Base-by-base conservation (phyloP, 2,888 invertebrate species). In the Aromia moschata region DNA sequence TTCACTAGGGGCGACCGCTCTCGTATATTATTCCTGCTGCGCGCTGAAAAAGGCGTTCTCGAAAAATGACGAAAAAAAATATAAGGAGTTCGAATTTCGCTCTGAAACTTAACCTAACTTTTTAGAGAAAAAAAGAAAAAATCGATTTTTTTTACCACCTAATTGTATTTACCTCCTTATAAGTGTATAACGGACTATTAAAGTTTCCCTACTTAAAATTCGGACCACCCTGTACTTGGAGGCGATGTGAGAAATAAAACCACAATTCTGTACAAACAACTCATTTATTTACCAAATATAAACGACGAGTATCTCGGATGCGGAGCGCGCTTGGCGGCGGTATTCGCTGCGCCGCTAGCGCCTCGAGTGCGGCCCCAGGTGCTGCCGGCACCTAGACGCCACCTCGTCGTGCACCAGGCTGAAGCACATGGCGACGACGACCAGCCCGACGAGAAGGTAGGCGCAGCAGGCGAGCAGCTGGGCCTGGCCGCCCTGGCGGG, bases 371-470 rank as follows among this genome's bases (percentile, higher is more conserved):
- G 91, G 81, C 60, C 91, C 90, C 72, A 91, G 82, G 76, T 84
- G 86, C 67, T 89, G 87, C 70, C 87, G 86, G 81, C 90, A 91
- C 75, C 88, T 87, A 70, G 87, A 84, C 60, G 90, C 86, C 1
- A 93, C 86, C 76, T 92, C 92, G 69, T 92, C 92, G 77, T 93
- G 93, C 56, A 93, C 85, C 58, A 93, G 84, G 79, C 90, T 92
- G 74, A 93, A 92, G 54, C 92, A 90, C 91, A 92, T 93, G 7
- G 93, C 92, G 72, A 93, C 89, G 57, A 93, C 83, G 58, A 92
- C 89, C 10, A 93, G 83, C 18, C 93, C 93, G 60, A 92, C 83
- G 62, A 93, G 84, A 64, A 93, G 82, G 77, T 93, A 93, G 9
- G 89, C 85, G 80, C 92, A 92, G 74, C 92, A 92, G 43, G 91